Base-by-base conservation (phyloP, 2,888 invertebrate genomes). In the Thereva nobilitata region DNA sequence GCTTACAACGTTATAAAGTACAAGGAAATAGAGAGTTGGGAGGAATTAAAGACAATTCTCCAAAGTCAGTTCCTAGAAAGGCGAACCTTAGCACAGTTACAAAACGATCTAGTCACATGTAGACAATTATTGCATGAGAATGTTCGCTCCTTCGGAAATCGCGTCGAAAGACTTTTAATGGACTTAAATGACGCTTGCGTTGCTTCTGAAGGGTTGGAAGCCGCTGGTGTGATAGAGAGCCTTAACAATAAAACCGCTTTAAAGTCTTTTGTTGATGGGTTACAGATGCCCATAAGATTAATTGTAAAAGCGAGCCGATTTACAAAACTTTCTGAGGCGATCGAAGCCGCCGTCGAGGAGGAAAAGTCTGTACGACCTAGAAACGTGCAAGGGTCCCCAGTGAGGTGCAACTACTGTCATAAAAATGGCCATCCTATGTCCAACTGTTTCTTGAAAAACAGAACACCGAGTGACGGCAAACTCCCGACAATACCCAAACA, bases 231-330 rank as follows among this genome's bases (percentile, higher is more conserved):
- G 1, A 47, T 52, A 8, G 7, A 12, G 49, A 66, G 37, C 23
- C 38, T 66, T 3, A 66, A 66, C 23, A 8, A 5, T 9, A 66
- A 54, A 38, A 45, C 65, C 8, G 37, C 44, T 1, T 54, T 65
- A 54, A 65, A 65, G 40, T 35, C 65, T 2, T 66, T 66, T 41
- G 42, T 42, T 9, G 56, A 66, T 34, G 65, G 65, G 1, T 34
- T 66, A 4, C 9, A 38, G 3, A n/a, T 23, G 6, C 41, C 56
- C 12, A 47, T 66, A 4, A 66, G 44, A 35, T 10, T 66, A 40
- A 40, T 66, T 38, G 40, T 66, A 8, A 66, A 66, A 56, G 65
- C 56, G 5, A 49, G 56, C 49, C 34, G 65, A 34, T 66, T 47
- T 49, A 8, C 4, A n/a, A 61, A 7, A n/a, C 40, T 53, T 44